Percentiles rank a stretch among this genome's conserved stretches.
These are phyloP conservation scores for Leptatherina wallacei DNA, from an alignment of 2,797 vertebrate genomes.

Conservation along the genomic window DNA sequence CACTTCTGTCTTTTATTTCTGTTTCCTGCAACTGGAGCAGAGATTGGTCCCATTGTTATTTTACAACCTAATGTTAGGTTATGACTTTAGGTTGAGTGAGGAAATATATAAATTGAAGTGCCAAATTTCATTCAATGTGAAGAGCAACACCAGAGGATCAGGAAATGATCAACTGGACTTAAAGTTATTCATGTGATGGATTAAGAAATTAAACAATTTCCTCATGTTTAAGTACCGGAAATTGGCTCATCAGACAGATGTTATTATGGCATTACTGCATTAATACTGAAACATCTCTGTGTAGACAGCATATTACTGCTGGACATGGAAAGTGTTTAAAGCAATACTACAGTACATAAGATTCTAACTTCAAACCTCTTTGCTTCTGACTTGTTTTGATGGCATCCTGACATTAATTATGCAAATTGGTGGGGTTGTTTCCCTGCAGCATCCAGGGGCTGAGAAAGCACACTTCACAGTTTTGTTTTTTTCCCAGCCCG, in stretches of 20 bases:
- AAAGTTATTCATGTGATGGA: not conserved
- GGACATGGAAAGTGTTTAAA: not conserved
- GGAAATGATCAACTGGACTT: not conserved
- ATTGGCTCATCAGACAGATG: not conserved
- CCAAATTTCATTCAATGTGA: not conserved
- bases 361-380: no score
- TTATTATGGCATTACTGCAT: not conserved
- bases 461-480: no score
- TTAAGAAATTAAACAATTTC: not conserved
- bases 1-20: conserved; percentile 23
- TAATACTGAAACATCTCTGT: not conserved
- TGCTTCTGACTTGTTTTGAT: no score
- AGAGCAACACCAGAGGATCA: not conserved
- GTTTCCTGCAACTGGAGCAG: not conserved
- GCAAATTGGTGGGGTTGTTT: no score
- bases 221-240: no score
- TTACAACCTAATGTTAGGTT: not conserved
- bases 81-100: not conserved
- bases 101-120: not conserved
- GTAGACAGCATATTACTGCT: not conserved
- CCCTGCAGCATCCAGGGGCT: no score
- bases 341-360: no score
- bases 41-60: not conserved
- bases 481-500: no score
- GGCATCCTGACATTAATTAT: no score